Evolutionary conservation across 2,797 vertebrate genomes (phyloP), one percentile per base, ranked within the genome.

Genomic region (Neoniphon sammara): DNA sequence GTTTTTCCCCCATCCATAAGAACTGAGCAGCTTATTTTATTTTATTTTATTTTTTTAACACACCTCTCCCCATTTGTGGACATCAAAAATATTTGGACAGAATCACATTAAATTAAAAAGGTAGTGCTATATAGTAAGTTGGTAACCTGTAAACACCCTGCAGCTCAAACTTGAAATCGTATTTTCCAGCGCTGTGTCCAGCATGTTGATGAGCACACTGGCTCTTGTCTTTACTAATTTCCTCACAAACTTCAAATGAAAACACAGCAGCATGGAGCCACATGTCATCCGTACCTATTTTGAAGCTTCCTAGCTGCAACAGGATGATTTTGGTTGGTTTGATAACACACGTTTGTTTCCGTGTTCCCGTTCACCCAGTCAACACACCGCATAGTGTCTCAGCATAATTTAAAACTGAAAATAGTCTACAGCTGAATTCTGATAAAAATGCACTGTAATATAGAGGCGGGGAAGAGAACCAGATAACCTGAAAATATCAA

Each of bases 331-430:
- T 46, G 34, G 49, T 50, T 65, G 42, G 55, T 53, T 44, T 62
- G 46, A 80, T 71, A 73, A 65, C 62, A 78, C 61, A 10, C 49
- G 50, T 17, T 25, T 71, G 72, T 78, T 75, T 80, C 20, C 30
- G 52, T 54, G 53, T 69, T 57, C n/a, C 34, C 42, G 9, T 66
- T 67, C 39, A 54, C 21, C 31, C 14, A 0, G 23, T 72, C 61
- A 50, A 31, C 63, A 61, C 47, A 8, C 15, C 31, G 50, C 66
- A 61, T 52, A 61, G 25, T 39, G 49, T 44, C 62, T 63, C 23
- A 5, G 71, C 58, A 75, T 75, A 15, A 44, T 44, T 44, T 15
- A 82, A 18, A 57, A 44, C 34, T 66, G 12, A 71, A 54, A 67
- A 64, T 65, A 68, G 36, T 31, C 52, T 1, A 23, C 53, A 63